phyloP scores from a whole-genome alignment of 1,140 invertebrate species.

The Euura lappo region DNA sequence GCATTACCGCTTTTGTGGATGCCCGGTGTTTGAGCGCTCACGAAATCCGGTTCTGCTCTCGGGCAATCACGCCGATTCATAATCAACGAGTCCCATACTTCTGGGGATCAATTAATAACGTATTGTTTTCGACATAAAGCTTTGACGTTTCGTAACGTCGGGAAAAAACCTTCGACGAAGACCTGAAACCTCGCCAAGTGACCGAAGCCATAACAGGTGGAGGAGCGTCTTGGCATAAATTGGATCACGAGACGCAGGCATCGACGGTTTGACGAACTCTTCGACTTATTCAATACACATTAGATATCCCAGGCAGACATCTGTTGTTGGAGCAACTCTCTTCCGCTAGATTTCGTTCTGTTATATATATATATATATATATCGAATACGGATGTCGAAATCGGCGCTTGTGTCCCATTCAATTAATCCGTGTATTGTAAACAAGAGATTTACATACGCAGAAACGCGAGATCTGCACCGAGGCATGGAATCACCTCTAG shows the following conservation, averaged over 20 bases:
- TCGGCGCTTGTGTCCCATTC: background rate
- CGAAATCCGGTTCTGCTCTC: conserved; percentile 36
- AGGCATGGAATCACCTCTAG: conserved; percentile 36
- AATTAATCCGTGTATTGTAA: background rate
- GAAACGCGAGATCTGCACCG: background rate
- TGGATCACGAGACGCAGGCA: background rate
- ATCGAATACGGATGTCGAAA: background rate
- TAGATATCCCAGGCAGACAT: no score
- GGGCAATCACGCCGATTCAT: conserved; percentile 57
- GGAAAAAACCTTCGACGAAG: background rate
- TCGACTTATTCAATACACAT: no score
- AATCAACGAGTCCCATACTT: conserved; percentile 32
- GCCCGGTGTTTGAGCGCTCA: conserved; percentile 50
- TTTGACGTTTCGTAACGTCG: no score
- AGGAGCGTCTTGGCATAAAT: background rate
- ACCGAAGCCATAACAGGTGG: background rate
- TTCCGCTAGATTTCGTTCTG: no score
- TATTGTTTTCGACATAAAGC: background rate
- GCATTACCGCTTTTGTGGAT: conserved; percentile 56
- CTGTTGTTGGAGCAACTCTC: no score
- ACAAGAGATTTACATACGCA: background rate
- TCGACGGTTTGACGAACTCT: background rate
- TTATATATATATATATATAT: background rate
- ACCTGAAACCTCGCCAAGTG: conserved; percentile 4
- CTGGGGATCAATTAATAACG: background rate